Conservation (phyloP, 2,888 invertebrate genomes). For the Pristionchus arcanus region DNA sequence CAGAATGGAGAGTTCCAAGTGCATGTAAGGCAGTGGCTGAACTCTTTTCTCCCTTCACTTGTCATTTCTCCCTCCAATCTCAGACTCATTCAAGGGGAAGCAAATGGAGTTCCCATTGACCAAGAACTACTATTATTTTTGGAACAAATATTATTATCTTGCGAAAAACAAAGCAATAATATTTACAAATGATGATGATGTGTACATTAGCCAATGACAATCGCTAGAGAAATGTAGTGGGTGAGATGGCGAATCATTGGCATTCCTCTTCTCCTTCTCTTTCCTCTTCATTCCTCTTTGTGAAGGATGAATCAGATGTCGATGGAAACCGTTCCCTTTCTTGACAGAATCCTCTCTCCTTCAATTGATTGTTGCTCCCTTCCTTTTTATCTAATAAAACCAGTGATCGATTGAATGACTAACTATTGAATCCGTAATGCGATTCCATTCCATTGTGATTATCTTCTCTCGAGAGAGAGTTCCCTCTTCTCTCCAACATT, state of each 20-base stretch:
- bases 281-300: constrained; percentile 25
- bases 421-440: constrained; percentile 26
- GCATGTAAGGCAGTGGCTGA: neutral
- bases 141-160: too few relatives aligned
- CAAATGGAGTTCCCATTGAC: neutral
- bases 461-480: neutral
- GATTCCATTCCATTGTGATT: constrained; percentile 48
- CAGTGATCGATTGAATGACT: constrained; percentile 16
- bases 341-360: neutral
- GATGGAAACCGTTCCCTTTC: constrained; percentile 15
- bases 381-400: neutral
- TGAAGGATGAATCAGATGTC: neutral
- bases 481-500: constrained; percentile 40
- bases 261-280: neutral
- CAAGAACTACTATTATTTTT: neutral
- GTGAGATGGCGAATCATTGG: neutral
- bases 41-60: neutral
- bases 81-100: constrained; percentile 46
- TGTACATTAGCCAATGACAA: neutral
- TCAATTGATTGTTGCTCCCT: neutral
- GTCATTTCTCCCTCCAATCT: constrained; percentile 41
- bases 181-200: neutral
- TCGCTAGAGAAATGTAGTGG: neutral
- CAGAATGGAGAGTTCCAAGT: neutral
- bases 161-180: neutral